A percentile compares a stretch with the other conserved stretches of the same genome.
These are phyloP conservation scores for Heliocidaris erythrogramma DNA, from an alignment of 35 echinoderm and acorn worm genomes.

Conservation along the genomic window DNA sequence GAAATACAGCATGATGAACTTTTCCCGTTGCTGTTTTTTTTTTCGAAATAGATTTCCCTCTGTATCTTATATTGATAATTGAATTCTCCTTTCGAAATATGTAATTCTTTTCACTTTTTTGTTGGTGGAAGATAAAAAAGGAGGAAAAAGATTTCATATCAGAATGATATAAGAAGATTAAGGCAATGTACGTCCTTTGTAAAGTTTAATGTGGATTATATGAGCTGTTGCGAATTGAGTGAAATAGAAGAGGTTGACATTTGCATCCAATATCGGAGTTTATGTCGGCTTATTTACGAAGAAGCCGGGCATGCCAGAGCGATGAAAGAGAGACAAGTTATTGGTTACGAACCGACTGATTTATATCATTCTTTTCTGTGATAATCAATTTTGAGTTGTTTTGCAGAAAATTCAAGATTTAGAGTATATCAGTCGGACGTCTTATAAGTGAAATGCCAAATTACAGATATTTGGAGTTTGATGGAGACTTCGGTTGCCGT, in stretches of 20 bases:
- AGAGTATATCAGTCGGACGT: background rate
- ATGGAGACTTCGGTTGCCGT: background rate
- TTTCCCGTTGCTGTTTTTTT: background rate
- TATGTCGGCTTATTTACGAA: background rate
- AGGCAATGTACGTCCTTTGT: conserved; percentile 10
- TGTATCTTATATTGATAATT: background rate
- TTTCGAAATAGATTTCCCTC: background rate
- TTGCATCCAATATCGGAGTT: conserved; percentile 4
- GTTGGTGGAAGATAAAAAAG: background rate
- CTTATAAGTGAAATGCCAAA: conserved; percentile 17
- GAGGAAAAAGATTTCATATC: background rate
- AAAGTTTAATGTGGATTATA: conserved; percentile 19
- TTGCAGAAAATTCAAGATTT: conserved; percentile 15
- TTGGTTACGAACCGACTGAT: conserved; percentile 1
- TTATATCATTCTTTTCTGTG: background rate
- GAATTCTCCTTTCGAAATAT: background rate
- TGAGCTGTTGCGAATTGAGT: background rate
- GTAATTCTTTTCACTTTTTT: background rate
- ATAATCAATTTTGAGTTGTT: conserved; percentile 42
- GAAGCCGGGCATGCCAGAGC: background rate
- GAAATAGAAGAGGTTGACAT: background rate
- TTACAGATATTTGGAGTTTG: background rate
- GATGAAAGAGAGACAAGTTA: conserved; percentile 6
- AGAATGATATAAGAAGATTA: background rate
- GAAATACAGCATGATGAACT: background rate